Evolutionary conservation across 2,888 invertebrate species (phyloP).

Genomic region (Strigamia crassipes): DNA sequence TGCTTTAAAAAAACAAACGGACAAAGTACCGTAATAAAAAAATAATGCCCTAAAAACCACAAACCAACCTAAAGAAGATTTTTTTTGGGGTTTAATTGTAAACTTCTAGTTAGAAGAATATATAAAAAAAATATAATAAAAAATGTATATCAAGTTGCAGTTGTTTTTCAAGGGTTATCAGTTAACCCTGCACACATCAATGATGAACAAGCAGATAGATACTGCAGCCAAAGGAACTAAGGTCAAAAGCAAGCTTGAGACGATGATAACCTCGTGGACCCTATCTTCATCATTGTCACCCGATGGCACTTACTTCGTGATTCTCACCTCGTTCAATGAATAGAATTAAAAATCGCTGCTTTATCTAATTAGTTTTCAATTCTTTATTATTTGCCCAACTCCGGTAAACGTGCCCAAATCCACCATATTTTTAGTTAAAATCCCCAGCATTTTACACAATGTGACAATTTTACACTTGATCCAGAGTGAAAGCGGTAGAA

Average conservation of each 20-base stretch:
- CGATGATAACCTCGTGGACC: not conserved
- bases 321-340: not conserved
- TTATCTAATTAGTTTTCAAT: conserved; percentile 1
- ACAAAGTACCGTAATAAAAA: not conserved
- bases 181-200: not conserved
- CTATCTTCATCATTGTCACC: conserved; percentile 12
- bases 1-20: not conserved
- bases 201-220: conserved; percentile 24
- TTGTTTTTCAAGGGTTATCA: conserved; percentile 6
- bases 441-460: conserved; percentile 8
- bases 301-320: not conserved
- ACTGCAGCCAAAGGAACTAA: not conserved
- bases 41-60: not conserved
- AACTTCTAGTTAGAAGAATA: not conserved
- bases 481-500: not conserved
- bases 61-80: not conserved
- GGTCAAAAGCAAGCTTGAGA: conserved; percentile 24
- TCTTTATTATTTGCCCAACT: not conserved
- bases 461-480: conserved; percentile 16
- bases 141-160: not conserved
- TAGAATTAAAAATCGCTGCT: not conserved
- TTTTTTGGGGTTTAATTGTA: not conserved
- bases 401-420: not conserved
- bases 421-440: not conserved
- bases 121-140: not conserved